Evolutionary conservation across 2,113 vertebrate genomes (phyloP), one percentile per base, ranked within the genome.

Genomic region (Festucalex cinctus): DNA sequence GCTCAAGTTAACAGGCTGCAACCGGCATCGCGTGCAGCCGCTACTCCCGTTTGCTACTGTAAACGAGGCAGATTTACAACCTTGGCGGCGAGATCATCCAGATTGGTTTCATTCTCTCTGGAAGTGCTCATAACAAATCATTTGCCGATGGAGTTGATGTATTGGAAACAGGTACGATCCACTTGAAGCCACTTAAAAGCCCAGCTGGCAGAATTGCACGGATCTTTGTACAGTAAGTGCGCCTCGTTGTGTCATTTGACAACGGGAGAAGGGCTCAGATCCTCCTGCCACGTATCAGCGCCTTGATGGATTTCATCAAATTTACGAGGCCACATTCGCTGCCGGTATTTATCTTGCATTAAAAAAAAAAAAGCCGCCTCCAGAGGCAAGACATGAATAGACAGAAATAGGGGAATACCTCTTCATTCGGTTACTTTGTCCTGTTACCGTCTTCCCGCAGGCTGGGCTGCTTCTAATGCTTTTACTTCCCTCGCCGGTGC

Each of bases 381-480:
- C 76, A 78, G 61, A 82, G 68, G 73, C 63, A 73, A 71, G 73
- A 77, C 24, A 46, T 49, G 64, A 68, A 81, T 19, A 24, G 66
- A 87, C 74, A 78, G 74, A 84, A 80, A 79, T 66, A 77, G 72
- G 69, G 76, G 71, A 84, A 80, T 81, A 62, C 74, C 78, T 65
- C 74, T n/a, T 77, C 66, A 46, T 39, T 74, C 70, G 71, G 43
- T n/a, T 14, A 66, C 65, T 59, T 41, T 72, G n/a, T 60, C 36
- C n/a, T 66, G 75, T 68, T 65, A 63, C 39, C 53, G 26, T 66
- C 26, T 65, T 65, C 58, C 75, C 74, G 77, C 73, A 77, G 0
- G 4, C 81, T 71, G 81, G 71, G 72, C 74, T 73, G 62, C 84
- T 82, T 82, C 90, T 87, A 90, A 90, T 90, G 90, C 87, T 85